Evolutionary conservation across 1,140 invertebrate genomes (phyloP), one percentile per base, ranked within the genome.

Genomic region (Lutraria rhynchaena): DNA sequence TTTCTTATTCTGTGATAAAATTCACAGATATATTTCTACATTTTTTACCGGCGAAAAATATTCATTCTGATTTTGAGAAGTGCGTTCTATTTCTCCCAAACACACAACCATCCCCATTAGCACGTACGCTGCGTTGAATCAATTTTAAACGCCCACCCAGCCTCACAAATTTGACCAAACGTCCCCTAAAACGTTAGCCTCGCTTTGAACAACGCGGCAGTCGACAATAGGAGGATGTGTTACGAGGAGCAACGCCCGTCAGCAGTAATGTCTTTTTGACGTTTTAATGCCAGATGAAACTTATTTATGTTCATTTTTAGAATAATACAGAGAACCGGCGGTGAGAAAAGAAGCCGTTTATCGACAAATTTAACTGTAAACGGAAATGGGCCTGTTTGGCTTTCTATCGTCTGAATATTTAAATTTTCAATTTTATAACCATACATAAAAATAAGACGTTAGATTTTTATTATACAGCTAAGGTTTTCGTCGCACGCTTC

Each of bases 271-370:
- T 58, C 35, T 67, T 69, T 69, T 58, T 80, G 76, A 80, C 76
- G 67, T 33, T 60, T 80, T 80, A 70, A 80, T 80, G 76, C 22
- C 53, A 65, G 31, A 57, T 55, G 37, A 49, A 65, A 53, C 60
- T 69, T 80, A 80, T 80, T 80, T 80, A 80, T 80, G 76, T 80
- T 70, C 51, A 46, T 75, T 61, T 55, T 75, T 80, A 67, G 63
- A 67, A 49, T 74, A 33, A 41, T 46, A 22, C 31, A 44, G 63
- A 37, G 63, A 17, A 53, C 63, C 41, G 46, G 19, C 37, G 53
- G 51, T 69, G 76, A 69, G 65, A 49, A 67, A 51, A 60, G 29
- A 69, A 60, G 29, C 74, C 19, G 22, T 58, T 69, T 70, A 13
- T 24, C 22, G 44, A 70, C 55, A 58, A 35, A 13, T 70, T 80